phyloP scores from a whole-genome alignment of 2,888 invertebrate genomes.

The Latheticus oryzae region DNA sequence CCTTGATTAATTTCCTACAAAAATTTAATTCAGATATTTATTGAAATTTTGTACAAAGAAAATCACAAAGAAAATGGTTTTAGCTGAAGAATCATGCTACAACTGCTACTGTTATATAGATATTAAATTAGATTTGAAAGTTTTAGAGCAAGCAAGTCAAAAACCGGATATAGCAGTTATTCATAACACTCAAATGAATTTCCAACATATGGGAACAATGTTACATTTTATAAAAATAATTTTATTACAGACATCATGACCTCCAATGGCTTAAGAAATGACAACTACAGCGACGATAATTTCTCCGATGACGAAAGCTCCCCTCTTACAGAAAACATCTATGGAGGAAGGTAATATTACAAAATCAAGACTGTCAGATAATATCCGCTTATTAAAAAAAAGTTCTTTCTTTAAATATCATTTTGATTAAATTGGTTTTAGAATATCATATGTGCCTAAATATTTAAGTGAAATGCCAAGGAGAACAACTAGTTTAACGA shows the following conservation, averaged over 20 bases:
- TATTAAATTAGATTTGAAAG: too few relatives aligned
- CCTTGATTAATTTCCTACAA: conserved; percentile 20
- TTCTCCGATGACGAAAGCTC: conserved; percentile 89
- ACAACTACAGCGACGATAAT: conserved; percentile 77
- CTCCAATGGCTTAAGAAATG: conserved; percentile 76
- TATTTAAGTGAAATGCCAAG: conserved; percentile 60
- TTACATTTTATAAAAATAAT: too few relatives aligned
- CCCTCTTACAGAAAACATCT: conserved; percentile 88
- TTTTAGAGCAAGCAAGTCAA: background rate
- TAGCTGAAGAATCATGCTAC: too few relatives aligned
- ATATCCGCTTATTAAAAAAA: too few relatives aligned
- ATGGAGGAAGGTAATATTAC: conserved; percentile 84
- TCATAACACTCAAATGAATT: too few relatives aligned
- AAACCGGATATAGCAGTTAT: too few relatives aligned
- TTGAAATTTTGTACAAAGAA: conserved; percentile 4
- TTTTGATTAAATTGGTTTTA: conserved; percentile 28
- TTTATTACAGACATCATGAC: conserved; percentile 70
- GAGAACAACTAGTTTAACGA: conserved; percentile 50
- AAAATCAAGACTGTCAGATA: background rate
- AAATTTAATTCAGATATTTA: background rate
- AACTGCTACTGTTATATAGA: conserved; percentile 1
- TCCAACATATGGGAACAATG: too few relatives aligned
- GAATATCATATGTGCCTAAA: too few relatives aligned
- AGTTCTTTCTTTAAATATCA: conserved; percentile 12
- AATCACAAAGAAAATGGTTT: conserved; percentile 2